Evolutionary conservation across 2,797 vertebrate genomes (phyloP), one percentile per base, ranked within the genome.

Genomic region (Aeoliscus strigatus): DNA sequence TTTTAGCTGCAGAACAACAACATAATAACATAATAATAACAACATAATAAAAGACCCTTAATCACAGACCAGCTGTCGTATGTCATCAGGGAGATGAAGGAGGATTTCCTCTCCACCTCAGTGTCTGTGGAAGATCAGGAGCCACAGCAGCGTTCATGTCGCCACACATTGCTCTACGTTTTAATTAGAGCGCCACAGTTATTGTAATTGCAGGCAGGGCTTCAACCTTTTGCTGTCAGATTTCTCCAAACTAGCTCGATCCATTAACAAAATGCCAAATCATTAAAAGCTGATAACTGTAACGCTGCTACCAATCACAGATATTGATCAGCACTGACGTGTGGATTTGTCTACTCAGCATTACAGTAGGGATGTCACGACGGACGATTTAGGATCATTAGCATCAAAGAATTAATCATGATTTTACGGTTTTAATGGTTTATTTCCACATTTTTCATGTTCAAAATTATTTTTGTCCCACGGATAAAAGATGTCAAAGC

Each of bases 21-120:
- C n/a, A n/a, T n/a, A n/a, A n/a, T n/a, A n/a, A n/a, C n/a, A n/a
- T n/a, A n/a, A n/a, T n/a, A n/a, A n/a, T n/a, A n/a, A n/a, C 33
- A 34, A 43, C 51, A 56, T 36, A 58, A 65, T 74, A 63, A 62
- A 75, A 66, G 53, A 8, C 61, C 60, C 69, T 75, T 67, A 71
- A 53, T 75, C 46, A 39, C 14, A 53, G 60, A 46, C 56, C 46
- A 70, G 60, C 26, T 40, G 25, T 48, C 70, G 55, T 63, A 73
- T 48, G 59, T 39, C 21, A 12, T 26, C 28, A 1, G 27, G 11
- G 16, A 61, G 63, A 73, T 59, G 46, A 64, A 76, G 32, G 26
- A 69, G 51, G 33, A 41, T n/a, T 51, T 55, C 18, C 14, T 62
- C 54, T 52, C 37, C 23, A 6, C 16, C 4, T 16, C 51, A 53